Evolutionary conservation across 2,888 invertebrate genomes (phyloP).

Genomic region (Caprella mutica): DNA sequence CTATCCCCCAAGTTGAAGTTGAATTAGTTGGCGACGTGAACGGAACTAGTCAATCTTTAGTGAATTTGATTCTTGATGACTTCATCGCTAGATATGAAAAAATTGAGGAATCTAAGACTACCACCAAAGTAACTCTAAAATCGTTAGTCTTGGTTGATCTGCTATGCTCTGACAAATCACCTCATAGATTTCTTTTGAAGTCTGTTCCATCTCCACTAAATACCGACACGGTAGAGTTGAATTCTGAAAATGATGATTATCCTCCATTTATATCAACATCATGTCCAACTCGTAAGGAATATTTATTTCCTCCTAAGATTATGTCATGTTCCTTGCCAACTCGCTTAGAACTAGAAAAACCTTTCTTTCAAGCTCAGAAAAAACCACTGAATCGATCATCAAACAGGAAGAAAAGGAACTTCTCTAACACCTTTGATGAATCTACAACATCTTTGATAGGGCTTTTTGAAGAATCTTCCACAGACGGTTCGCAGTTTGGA

Average conservation of each 20-base stretch:
- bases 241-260: background rate
- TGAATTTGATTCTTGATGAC: constrained; percentile 71
- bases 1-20: constrained; percentile 29
- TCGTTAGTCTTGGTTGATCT: constrained; percentile 86
- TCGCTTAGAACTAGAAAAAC: constrained; percentile 29
- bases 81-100: constrained; percentile 64
- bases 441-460: background rate
- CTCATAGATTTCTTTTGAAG: constrained; percentile 71
- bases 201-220: constrained; percentile 46
- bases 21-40: constrained; percentile 34
- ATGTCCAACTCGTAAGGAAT: constrained; percentile 18
- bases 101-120: constrained; percentile 55
- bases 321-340: constrained; percentile 19
- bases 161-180: constrained; percentile 56
- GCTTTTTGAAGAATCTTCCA: background rate
- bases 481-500: too few species aligned
- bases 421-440: background rate
- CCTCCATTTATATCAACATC: constrained; percentile 28
- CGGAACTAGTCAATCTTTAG: constrained; percentile 43
- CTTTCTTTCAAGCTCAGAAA: constrained; percentile 27
- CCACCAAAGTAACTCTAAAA: constrained; percentile 54
- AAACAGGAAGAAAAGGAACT: background rate
- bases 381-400: constrained; percentile 9
- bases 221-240: constrained; percentile 39
- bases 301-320: background rate